Conservation (phyloP, 2,113 vertebrate species). For the Engystomops pustulosus region DNA sequence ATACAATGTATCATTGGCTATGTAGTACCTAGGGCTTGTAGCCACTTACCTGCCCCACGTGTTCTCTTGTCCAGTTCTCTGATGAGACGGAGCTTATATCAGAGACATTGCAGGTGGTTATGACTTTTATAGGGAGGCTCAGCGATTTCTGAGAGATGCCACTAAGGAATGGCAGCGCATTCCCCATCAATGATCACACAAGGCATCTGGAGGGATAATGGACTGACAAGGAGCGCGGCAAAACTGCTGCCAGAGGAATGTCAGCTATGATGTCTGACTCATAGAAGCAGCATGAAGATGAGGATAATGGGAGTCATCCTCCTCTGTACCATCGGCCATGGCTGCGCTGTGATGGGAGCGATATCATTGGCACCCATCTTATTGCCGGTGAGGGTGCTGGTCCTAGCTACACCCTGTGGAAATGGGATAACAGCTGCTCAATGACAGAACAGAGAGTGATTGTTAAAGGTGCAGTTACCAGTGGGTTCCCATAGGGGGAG, state of each 20-base stretch:
- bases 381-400: too few relatives aligned
- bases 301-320: not conserved
- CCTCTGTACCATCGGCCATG: too few relatives aligned
- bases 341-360: too few relatives aligned
- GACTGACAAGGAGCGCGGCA: not conserved
- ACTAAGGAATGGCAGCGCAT: not conserved
- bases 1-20: not conserved
- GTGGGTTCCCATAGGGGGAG: not conserved
- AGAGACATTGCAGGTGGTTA: not conserved
- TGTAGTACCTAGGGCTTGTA: not conserved
- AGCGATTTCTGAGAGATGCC: not conserved
- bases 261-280: not conserved
- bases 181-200: not conserved
- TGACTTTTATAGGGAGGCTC: constrained; percentile 6
- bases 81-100: not conserved
- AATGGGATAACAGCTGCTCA: too few relatives aligned
- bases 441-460: too few relatives aligned
- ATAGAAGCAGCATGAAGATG: not conserved
- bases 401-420: too few relatives aligned
- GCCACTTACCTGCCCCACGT: not conserved
- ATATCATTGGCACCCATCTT: too few relatives aligned
- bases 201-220: not conserved
- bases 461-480: too few relatives aligned
- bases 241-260: not conserved
- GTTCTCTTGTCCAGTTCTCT: not conserved